Base-by-base conservation (phyloP, 2,113 vertebrate species). In the Ophiodon elongatus region DNA sequence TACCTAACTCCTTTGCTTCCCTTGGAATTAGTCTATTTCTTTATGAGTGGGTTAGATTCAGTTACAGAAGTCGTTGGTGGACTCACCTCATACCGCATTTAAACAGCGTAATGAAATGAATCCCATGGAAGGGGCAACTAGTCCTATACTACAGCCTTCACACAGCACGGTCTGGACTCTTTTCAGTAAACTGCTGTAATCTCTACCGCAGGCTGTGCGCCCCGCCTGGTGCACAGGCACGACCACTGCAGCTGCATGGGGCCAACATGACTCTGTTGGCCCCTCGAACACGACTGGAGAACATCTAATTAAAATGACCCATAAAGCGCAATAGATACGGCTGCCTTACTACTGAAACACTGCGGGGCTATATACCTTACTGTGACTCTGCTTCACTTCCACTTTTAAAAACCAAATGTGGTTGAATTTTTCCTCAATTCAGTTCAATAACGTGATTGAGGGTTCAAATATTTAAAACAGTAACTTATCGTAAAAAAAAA, bases 181-280 rank as follows among this genome's bases (percentile, higher is more conserved):
- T 13, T 39, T 37, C 62, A n/a, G 19, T n/a, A n/a, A 9, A 39
- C 1, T 2, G 27, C 50, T 54, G 5, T 4, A 1, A 14, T 35
- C 13, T 35, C 17, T 76, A 47, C 10, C 31, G 14, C 76, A 43
- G 85, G 57, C 65, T 75, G 50, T 76, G 91, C 29, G 83, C 92
- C 50, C 93, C 93, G 70, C 92, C 92, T 93, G 82, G 88, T 76
- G 93, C 79, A 78, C 73, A n/a, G 19, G 52, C 33, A 2, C 1
- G 23, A 56, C 66, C 72, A 93, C 79, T 92, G 85, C 91, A 93
- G n/a, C 50, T 6, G 0, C 35, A 33, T n/a, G 79, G 39, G 15
- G 60, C 21, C 9, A 7, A 45, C 50, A 13, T n/a, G 0, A 54
- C 27, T 41, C 1, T 27, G 5, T 17, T 75, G 62, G 62, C 64